Evolutionary conservation across 1,140 invertebrate genomes (phyloP).

Genomic region (Phymastichus coffea): DNA sequence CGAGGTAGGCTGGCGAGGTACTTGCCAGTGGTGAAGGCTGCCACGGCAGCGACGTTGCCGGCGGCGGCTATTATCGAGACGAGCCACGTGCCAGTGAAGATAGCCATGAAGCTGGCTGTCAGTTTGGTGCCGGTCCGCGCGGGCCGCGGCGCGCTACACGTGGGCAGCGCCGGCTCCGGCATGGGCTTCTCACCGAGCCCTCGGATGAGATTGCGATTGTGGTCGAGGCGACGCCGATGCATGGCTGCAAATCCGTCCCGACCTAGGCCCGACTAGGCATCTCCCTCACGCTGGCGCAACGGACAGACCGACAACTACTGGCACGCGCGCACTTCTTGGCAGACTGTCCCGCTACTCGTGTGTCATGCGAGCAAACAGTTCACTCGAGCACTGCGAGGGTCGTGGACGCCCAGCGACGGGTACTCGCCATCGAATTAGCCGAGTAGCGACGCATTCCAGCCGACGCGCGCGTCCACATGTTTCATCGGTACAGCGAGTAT

Average conservation of each 20-base stretch:
- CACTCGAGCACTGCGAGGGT: no score
- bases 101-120: slow-evolving; percentile 34
- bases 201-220: slow-evolving; percentile 5
- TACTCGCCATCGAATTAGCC: no score
- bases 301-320: no score
- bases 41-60: slow-evolving; percentile 33
- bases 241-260: background rate
- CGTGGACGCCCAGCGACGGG: no score
- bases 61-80: slow-evolving; percentile 36
- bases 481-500: no score
- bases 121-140: background rate
- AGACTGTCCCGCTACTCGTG: no score
- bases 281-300: background rate
- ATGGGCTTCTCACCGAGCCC: background rate
- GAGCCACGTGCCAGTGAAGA: slow-evolving; percentile 38
- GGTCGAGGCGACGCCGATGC: background rate
- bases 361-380: no score
- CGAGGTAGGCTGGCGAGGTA: no score
- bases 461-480: no score
- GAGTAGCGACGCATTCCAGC: no score
- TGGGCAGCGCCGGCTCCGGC: background rate
- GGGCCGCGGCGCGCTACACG: background rate
- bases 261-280: background rate
- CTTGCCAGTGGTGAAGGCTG: slow-evolving; percentile 47
- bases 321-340: no score